These are phyloP conservation scores for Plagodis pulveraria DNA, from an alignment of 2,888 invertebrate species.

Conservation along the genomic window DNA sequence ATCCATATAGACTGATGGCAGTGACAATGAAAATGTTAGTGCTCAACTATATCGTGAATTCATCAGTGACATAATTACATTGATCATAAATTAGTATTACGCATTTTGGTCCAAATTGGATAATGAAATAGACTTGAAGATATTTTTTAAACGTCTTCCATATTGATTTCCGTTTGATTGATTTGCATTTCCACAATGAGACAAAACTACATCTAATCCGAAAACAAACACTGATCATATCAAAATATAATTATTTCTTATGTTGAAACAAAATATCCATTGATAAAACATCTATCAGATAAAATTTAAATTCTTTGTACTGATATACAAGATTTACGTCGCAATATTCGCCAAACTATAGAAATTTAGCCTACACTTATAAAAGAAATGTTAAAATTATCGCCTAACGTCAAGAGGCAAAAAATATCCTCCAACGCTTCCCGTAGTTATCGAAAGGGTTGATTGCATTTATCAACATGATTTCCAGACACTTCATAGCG, in stretches of 20 bases:
- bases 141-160: constrained; percentile 45
- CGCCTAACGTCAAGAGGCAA: constrained; percentile 56
- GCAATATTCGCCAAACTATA: constrained; percentile 60
- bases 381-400: constrained; percentile 59
- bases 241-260: constrained; percentile 69
- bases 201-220: constrained; percentile 47
- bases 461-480: constrained; percentile 43
- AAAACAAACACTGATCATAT: constrained; percentile 69
- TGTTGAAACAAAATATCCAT: constrained; percentile 59
- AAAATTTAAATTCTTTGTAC: constrained; percentile 75
- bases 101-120: constrained; percentile 64
- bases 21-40: constrained; percentile 11
- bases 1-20: constrained; percentile 1
- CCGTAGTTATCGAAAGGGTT: constrained; percentile 39
- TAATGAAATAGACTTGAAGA: constrained; percentile 42
- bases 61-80: background rate
- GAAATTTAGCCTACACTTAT: constrained; percentile 67
- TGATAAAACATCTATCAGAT: constrained; percentile 54
- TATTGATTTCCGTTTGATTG: constrained; percentile 18
- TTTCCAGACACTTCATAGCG: background rate
- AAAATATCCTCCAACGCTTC: constrained; percentile 49
- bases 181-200: constrained; percentile 10
- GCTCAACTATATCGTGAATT: constrained; percentile 2
- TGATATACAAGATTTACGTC: constrained; percentile 75
- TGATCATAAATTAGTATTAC: constrained; percentile 13